Base-by-base conservation (phyloP, 1,140 invertebrate genomes). In the Daktulosphaira vitifoliae region DNA sequence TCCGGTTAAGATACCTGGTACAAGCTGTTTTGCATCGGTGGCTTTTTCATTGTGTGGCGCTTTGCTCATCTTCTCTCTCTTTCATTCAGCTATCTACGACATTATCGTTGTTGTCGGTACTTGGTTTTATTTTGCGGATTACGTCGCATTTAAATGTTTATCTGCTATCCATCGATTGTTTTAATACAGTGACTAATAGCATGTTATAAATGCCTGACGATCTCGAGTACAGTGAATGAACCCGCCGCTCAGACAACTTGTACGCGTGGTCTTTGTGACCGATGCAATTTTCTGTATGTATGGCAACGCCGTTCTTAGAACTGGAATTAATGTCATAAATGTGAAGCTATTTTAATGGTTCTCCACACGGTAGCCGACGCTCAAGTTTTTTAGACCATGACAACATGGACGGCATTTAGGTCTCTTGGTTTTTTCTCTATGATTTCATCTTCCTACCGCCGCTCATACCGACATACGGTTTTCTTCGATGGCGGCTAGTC, bases 291-390 rank as follows among this genome's bases (percentile, higher is more conserved):
- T 56, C 53, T 42, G 23, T 20, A 20, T 22, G 51, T 15, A n/a
- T 18, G 8, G 33, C 20, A n/a, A 2, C 25, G 16, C 42, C 42
- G 54, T 59, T 59, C 56, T 48, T 16, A 59, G 54, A 59, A 59
- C 54, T 38, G 56, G 56, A 62, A 48, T 62, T 48, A 62, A 62
- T 22, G 42, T 62, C 56, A 39, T 39, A 48, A 62, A 62, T 62
- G 42, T 33, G 56, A 48, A 62, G 56, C 42, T 62, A 62, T 62
- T 62, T 62, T 62, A 62, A 62, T 62, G 56, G 56, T n/a, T n/a
- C n/a, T n/a, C n/a, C 25, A 25, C 29, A 15, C 42, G 16, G 29
- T 33, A 33, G 54, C 33, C 16, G 51, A 20, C 4, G 23, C 38
- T 29, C 42, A 20, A 25, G 42, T 4, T 59, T 59, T 59, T 59